Conservation (phyloP, 2,113 vertebrate species). For the Sinocyclocheilus maitianheensis region DNA sequence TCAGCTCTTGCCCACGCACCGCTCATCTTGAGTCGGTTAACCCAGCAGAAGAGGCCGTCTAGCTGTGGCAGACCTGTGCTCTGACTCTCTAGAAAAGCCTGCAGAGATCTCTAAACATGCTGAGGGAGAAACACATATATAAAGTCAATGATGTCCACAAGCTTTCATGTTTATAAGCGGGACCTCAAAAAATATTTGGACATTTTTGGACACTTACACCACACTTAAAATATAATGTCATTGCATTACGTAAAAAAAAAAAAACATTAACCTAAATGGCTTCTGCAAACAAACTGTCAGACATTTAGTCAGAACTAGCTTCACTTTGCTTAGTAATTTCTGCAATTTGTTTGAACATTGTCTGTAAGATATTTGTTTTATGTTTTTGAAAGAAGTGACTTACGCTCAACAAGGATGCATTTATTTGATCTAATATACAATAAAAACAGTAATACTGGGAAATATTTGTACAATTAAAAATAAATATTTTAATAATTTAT, state of each 20-base stretch:
- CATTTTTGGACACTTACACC: not conserved
- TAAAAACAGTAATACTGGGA: no score
- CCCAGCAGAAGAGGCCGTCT: slow-evolving; percentile 24
- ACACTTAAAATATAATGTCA: not conserved
- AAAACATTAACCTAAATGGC: not conserved
- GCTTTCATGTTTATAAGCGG: no score
- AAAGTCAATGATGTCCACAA: no score
- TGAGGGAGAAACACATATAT: not conserved
- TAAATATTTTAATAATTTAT: not conserved
- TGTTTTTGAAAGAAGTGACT: not conserved
- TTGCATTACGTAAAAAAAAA: not conserved
- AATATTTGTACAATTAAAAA: not conserved
- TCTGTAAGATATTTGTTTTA: not conserved
- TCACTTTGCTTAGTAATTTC: not conserved
- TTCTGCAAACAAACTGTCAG: not conserved
- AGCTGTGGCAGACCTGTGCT: not conserved
- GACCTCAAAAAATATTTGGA: no score
- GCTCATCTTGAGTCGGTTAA: slow-evolving; percentile 70
- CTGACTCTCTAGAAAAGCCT: not conserved
- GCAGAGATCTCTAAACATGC: no score
- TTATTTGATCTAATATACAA: not conserved
- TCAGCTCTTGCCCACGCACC: slow-evolving; percentile 60
- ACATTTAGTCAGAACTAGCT: not conserved
- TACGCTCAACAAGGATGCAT: not conserved
- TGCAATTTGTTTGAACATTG: not conserved